Evolutionary conservation across 2,888 invertebrate genomes (phyloP).

Genomic region (Dermolepida albohirtum): DNA sequence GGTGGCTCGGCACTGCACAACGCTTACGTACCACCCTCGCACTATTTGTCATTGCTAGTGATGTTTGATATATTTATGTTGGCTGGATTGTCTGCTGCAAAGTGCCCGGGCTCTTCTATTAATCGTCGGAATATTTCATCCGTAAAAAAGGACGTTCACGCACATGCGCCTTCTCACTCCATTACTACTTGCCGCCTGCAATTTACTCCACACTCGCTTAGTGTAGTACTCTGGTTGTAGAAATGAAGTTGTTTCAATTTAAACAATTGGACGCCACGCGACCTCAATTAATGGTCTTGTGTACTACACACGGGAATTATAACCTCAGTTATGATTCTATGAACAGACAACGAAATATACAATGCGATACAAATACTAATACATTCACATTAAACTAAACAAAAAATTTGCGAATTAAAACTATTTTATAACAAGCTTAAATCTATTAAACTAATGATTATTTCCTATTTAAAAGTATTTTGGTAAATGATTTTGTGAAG

Average conservation of each 20-base stretch:
- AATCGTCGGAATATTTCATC: slow-evolving; percentile 53
- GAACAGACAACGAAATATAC: too few species aligned
- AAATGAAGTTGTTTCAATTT: slow-evolving; percentile 35
- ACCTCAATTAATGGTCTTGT: slow-evolving; percentile 34
- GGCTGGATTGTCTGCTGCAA: slow-evolving; percentile 61
- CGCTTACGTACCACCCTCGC: slow-evolving; percentile 55
- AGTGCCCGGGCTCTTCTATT: slow-evolving; percentile 59
- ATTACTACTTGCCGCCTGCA: slow-evolving; percentile 10
- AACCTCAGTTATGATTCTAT: too few species aligned
- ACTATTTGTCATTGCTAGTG: slow-evolving; percentile 64
- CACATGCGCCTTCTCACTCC: slow-evolving; percentile 37
- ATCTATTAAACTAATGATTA: too few species aligned
- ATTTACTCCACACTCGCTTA: slow-evolving; percentile 21
- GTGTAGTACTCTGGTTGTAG: slow-evolving; percentile 16
- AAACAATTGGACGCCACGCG: slow-evolving; percentile 36
- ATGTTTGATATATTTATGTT: slow-evolving; percentile 65
- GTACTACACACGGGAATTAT: background rate
- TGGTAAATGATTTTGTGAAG: too few species aligned
- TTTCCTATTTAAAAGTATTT: too few species aligned
- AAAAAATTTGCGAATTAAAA: too few species aligned
- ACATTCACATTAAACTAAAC: too few species aligned
- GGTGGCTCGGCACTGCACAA: slow-evolving; percentile 46
- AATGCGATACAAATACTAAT: too few species aligned
- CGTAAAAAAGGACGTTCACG: slow-evolving; percentile 38
- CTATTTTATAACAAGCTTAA: too few species aligned